A percentile compares a stretch with the other conserved stretches of the same genome.
Conservation (phyloP, 2,888 invertebrate species). For the Ceramica pisi region DNA sequence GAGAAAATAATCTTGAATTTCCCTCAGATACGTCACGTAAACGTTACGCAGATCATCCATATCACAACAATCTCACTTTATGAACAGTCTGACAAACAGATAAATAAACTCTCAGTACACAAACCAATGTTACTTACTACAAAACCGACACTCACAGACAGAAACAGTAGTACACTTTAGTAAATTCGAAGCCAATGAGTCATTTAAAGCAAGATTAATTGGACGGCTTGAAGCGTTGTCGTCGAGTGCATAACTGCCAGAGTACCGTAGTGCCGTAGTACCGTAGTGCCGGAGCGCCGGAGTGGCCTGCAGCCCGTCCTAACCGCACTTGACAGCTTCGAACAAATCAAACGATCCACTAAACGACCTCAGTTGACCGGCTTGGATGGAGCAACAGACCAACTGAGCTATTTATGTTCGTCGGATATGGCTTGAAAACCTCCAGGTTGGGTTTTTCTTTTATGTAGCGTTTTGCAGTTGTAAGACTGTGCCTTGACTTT, state of each 20-base stretch:
- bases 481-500: too few species aligned
- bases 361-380: slow-evolving; percentile 42
- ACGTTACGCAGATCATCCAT: neutral
- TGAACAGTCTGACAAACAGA: neutral
- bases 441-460: neutral
- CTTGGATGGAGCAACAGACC: slow-evolving; percentile 17
- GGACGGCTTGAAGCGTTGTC: slow-evolving; percentile 56
- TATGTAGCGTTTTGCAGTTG: too few species aligned
- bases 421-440: slow-evolving; percentile 4
- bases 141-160: slow-evolving; percentile 24
- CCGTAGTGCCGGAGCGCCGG: slow-evolving; percentile 8
- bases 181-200: slow-evolving; percentile 44
- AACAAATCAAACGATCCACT: slow-evolving; percentile 60
- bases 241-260: slow-evolving; percentile 56
- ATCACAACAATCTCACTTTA: neutral
- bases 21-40: too few species aligned
- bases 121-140: slow-evolving; percentile 29
- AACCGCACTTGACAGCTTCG: slow-evolving; percentile 58
- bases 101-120: slow-evolving; percentile 6
- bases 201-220: slow-evolving; percentile 63
- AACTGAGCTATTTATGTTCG: slow-evolving; percentile 21
- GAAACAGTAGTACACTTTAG: slow-evolving; percentile 38
- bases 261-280: slow-evolving; percentile 33
- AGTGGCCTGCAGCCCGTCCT: slow-evolving; percentile 38
- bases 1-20: too few species aligned